Evolutionary conservation across 2,888 invertebrate species (phyloP), one percentile per base, ranked within the genome.

Genomic region (Melinaea menophilus): DNA sequence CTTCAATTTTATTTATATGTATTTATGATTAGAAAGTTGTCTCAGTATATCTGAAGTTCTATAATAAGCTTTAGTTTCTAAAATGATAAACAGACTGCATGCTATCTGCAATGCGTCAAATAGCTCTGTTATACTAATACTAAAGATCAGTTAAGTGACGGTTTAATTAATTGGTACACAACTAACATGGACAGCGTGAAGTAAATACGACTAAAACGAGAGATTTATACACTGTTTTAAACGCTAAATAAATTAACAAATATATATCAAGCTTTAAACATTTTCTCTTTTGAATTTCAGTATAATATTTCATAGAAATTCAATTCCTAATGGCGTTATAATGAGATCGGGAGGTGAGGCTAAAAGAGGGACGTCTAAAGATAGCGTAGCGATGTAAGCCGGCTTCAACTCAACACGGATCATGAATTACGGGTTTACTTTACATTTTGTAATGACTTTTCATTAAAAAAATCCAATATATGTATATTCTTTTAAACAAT

Each of bases 111-210:
- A 46, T 67, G 65, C 65, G 67, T 56, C 67, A 59, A 63, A 65
- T 61, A 57, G 56, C 67, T 61, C 55, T 51, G 61, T 63, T 61
- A 58, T 61, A 65, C 61, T 67, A 63, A 67, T 63, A 59, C 65
- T 7, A 31, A 61, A 63, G 63, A 65, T 58, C 59, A 63, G 58
- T 67, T 58, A 62, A 56, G 56, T 66, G 61, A 61, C 62, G 65
- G 63, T 67, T 62, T 61, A 67, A 69, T 65, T 67, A 67, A 69
- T 65, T 65, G 65, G 61, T 56, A 57, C 67, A 59, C 51, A 55
- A 57, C 48, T 22, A n/a, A 46, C 55, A 41, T 9, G 37, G 37
- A 41, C 9, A 41, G 41, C 7, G 13, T 59, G 54, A 54, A 37
- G 54, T 59, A 41, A 41, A 41, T 11, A 41, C 9, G 9, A 11